These are phyloP conservation scores for Platalea minor DNA, from an alignment of 2,797 vertebrate genomes.

Conservation along the genomic window DNA sequence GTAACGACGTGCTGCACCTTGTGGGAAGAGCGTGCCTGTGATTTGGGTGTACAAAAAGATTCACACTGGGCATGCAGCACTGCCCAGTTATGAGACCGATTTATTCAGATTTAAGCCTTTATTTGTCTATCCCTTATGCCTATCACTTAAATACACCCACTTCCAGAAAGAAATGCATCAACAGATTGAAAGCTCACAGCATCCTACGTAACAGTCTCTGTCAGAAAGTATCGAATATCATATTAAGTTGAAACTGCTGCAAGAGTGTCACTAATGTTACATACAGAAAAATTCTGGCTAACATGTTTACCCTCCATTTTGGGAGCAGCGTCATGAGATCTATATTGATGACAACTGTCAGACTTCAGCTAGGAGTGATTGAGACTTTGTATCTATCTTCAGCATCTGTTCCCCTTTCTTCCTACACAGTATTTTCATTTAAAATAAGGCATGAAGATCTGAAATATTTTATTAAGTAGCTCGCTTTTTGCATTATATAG, in stretches of 20 bases:
- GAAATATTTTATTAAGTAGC: background rate
- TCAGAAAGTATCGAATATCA: background rate
- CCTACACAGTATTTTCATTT: background rate
- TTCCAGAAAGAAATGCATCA: background rate
- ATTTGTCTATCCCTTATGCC: background rate
- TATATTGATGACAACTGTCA: background rate
- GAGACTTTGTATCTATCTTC: background rate
- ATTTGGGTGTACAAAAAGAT: background rate
- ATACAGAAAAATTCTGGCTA: background rate
- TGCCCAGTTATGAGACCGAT: background rate
- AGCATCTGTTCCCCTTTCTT: background rate
- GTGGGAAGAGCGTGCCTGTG: background rate
- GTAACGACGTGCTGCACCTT: fast-evolving
- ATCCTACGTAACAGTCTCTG: background rate
- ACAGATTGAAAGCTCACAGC: background rate
- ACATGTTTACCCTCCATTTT: background rate
- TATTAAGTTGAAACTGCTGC: background rate
- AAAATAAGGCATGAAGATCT: background rate
- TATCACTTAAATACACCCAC: conserved; percentile 15
- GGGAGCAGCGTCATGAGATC: background rate
- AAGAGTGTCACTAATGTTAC: background rate
- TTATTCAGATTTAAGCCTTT: background rate
- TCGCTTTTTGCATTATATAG: background rate
- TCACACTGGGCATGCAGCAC: background rate
- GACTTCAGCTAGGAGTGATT: background rate